phyloP scores from a whole-genome alignment of 1,140 invertebrate species.

The Cherax quadricarinatus region DNA sequence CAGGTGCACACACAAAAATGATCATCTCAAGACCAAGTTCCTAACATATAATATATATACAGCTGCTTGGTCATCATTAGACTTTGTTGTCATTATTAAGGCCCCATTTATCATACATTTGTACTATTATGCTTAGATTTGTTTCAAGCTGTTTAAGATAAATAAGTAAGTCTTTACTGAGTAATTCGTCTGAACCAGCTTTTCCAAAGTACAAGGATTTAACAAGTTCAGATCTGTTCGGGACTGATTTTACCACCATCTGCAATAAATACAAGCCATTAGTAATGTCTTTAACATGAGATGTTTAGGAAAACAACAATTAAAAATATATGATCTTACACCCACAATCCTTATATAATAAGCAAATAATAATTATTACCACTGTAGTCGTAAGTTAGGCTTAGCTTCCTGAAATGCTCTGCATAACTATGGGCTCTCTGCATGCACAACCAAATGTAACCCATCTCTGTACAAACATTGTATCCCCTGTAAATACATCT shows the following conservation, averaged over 20 bases:
- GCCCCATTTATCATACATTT: constrained; percentile 61
- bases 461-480: no score
- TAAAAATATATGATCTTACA: not conserved
- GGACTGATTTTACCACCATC: constrained; percentile 58
- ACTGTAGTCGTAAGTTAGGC: no score
- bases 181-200: constrained; percentile 16
- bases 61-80: constrained; percentile 15
- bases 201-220: constrained; percentile 53
- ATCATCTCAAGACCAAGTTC: not conserved
- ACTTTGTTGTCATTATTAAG: constrained; percentile 56
- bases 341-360: no score
- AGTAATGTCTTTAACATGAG: no score
- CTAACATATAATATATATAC: not conserved
- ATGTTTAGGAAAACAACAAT: no score
- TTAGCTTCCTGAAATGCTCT: no score
- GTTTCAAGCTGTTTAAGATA: constrained; percentile 37
- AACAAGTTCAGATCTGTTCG: constrained; percentile 35
- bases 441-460: no score
- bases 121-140: constrained; percentile 45
- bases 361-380: no score
- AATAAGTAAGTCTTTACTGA: constrained; percentile 4
- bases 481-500: no score
- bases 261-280: constrained; percentile 1
- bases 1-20: not conserved
- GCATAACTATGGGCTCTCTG: no score